Base-by-base conservation (phyloP, 37 sponge, comb jelly and placozoan genomes). In the Chondrilla cf. caribensis region DNA sequence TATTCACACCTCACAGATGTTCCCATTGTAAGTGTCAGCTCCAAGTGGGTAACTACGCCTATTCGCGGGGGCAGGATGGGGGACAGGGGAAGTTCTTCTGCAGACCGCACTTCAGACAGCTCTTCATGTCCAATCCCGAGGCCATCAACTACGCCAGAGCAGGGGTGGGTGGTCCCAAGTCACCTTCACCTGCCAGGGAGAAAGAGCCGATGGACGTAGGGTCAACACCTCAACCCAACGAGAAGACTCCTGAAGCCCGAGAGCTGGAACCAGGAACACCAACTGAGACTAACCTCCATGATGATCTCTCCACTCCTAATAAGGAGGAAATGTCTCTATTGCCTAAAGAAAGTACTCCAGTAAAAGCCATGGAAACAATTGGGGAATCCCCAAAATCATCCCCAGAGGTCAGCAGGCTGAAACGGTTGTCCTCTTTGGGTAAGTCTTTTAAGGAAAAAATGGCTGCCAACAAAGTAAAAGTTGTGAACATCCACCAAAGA, bases 51-150 rank as follows among this genome's bases (percentile, higher is more conserved):
- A 78, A 80, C 43, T 95, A 89, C 51, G 85, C 88, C n/a, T 87
- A 88, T 44, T 85, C 90, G 6, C 82, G 79, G 38, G 93, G 90
- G 0, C 58, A 78, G 0, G 88, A 77, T 2, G 86, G 84, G 3
- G 87, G 86, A 55, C 84, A 67, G 67, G 96, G 93, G 14, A 92
- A 89, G 84, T 92, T 95, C 44, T 95, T 87, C 87, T 95, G 96
- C 68, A 58, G 79, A 0, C 73, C 88, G 25, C 96, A 95, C 72
- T 94, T 87, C 60, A 81, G 85, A 31, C 95, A 94, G 66, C 80
- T 94, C 24, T 94, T 94, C 75, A 15, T 91, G 71, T 91, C 95
- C 60, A 91, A 94, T 58, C 95, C 95, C 11, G 87, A 85, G 79
- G 94, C 89, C 35, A 87, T 90, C 41, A 88, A 85, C 60, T 89